Conservation (phyloP, 1,140 invertebrate species). For the Mactra quadrangularis region DNA sequence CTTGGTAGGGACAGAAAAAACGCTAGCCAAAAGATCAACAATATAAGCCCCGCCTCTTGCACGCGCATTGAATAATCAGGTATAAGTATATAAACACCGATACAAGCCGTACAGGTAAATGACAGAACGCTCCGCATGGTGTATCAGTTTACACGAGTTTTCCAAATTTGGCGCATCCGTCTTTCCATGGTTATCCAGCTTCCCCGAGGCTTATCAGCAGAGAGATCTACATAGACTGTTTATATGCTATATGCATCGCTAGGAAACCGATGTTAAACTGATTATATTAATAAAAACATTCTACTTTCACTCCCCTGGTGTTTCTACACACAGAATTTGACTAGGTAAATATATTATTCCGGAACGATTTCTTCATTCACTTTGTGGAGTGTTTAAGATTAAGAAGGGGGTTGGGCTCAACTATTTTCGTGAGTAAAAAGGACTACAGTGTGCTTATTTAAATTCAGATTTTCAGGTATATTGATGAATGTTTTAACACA, state of each 20-base stretch:
- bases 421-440: slow-evolving; percentile 1
- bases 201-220: slow-evolving; percentile 43
- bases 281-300: slow-evolving; percentile 42
- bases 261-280: slow-evolving; percentile 32
- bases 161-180: slow-evolving; percentile 53
- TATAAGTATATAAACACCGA: neutral
- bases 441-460: slow-evolving; percentile 7
- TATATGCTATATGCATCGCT: slow-evolving; percentile 39
- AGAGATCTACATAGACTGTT: slow-evolving; percentile 50
- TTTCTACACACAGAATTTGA: slow-evolving; percentile 11
- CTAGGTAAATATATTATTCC: slow-evolving; percentile 35
- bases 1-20: too few relatives aligned
- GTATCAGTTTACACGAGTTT: slow-evolving; percentile 50
- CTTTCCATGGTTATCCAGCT: slow-evolving; percentile 25
- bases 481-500: neutral
- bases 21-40: too few relatives aligned
- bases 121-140: slow-evolving; percentile 29
- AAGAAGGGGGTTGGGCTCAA: slow-evolving; percentile 4
- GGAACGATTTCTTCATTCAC: slow-evolving; percentile 17
- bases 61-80: too few relatives aligned
- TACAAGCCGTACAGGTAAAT: slow-evolving; percentile 19
- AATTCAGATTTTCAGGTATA: slow-evolving; percentile 19
- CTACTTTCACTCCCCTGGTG: slow-evolving; percentile 35
- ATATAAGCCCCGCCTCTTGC: too few relatives aligned
- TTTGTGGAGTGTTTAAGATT: slow-evolving; percentile 4